phyloP scores from a whole-genome alignment of 2,797 vertebrate genomes.

The Danio tinwini region DNA sequence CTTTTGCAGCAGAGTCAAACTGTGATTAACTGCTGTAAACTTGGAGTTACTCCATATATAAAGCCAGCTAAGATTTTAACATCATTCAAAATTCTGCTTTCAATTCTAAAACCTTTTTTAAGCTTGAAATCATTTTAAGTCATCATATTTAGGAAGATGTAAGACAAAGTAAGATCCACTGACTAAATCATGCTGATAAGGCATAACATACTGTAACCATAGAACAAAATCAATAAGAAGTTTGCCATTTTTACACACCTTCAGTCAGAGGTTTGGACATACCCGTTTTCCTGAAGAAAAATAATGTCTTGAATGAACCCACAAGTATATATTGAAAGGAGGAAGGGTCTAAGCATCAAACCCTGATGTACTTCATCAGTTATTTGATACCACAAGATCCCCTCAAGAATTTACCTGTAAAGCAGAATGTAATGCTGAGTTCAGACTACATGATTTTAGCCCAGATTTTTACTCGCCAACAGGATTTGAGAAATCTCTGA shows the following conservation, averaged over 20 bases:
- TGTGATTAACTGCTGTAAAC: slow-evolving; percentile 2
- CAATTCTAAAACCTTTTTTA: no score
- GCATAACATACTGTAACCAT: neutral
- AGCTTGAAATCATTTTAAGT: no score
- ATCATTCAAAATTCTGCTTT: no score
- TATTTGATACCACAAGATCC: no score
- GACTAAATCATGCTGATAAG: neutral
- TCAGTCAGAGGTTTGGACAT: slow-evolving; percentile 17
- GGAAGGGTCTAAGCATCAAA: neutral
- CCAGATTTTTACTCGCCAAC: no score
- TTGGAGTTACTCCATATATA: slow-evolving; percentile 6
- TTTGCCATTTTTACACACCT: neutral
- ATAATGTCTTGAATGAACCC: neutral
- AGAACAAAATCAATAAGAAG: neutral
- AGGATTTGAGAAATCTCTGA: no score
- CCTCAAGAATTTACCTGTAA: neutral
- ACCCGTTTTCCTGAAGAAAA: neutral
- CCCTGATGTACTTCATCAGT: neutral
- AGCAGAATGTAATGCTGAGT: neutral
- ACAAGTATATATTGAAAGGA: neutral
- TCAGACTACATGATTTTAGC: no score
- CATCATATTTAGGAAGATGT: neutral
- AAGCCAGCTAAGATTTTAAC: neutral
- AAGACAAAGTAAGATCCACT: no score
- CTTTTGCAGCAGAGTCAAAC: neutral